A percentile compares a stretch with the other conserved stretches of the same genome.
Conservation (phyloP, 2,797 vertebrate species). For the Chrosomus eos region DNA sequence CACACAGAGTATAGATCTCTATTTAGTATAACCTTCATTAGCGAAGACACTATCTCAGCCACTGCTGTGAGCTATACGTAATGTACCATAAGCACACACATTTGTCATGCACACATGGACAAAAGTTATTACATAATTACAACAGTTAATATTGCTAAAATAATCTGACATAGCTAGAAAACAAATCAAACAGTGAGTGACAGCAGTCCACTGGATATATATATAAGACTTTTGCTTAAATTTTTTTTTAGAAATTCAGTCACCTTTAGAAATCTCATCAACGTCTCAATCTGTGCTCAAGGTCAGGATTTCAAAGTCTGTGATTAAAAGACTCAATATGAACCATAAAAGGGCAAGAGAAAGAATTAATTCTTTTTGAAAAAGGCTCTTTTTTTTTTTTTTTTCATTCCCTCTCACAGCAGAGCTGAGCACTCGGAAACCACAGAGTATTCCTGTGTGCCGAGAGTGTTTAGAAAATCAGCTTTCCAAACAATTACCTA, state of each 20-base stretch:
- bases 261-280: neutral
- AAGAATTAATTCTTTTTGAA: conserved; percentile 8
- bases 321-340: neutral
- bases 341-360: neutral
- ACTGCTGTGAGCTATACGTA: conserved; percentile 24
- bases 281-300: neutral
- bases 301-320: neutral
- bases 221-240: neutral
- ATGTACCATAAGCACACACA: conserved; percentile 41
- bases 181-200: neutral
- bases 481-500: conserved; percentile 56
- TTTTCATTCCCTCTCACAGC: neutral
- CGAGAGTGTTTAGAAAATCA: conserved; percentile 37
- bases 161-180: neutral
- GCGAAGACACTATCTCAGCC: conserved; percentile 5
- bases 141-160: neutral
- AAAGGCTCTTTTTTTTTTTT: neutral
- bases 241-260: neutral
- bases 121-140: neutral
- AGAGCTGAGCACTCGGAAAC: conserved; percentile 33
- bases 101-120: neutral
- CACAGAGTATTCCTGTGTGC: conserved; percentile 35
- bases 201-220: neutral
- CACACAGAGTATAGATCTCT: conserved; percentile 64
- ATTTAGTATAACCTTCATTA: conserved; percentile 61